Evolutionary conservation across 2,888 invertebrate genomes (phyloP), one percentile per base, ranked within the genome.

Genomic region (Dryocosmus kuriphilus): DNA sequence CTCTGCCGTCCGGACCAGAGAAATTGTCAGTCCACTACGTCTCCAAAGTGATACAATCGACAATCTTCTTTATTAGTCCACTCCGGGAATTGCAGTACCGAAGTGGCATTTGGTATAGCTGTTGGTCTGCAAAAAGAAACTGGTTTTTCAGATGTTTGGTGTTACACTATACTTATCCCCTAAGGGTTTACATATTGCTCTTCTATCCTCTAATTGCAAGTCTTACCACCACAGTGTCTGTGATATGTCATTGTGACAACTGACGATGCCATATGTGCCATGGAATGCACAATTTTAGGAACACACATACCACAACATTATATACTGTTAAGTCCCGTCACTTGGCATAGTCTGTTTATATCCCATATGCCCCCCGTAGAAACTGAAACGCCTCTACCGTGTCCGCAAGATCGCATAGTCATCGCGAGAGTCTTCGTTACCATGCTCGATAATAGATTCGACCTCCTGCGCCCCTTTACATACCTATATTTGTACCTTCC

Each of bases 371-470:
- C 88, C 89, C 88, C 88, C 85, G 88, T 82, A 82, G 88, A 84
- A 89, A 85, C 77, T 81, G 88, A 88, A 90, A 90, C 90, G 90
- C 90, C 90, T 89, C 86, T 90, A 84, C 86, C 86, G 86, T 90
- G 90, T 90, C 87, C 79, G 78, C 32, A 67, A 77, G 84, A 88
- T 85, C 81, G 88, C 87, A 85, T 32, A 85, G 89, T 90, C 90
- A 90, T 88, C 83, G 79, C 76, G 71, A 57, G 76, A 77, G 76
- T 76, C 82, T 79, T 81, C 83, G 77, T 80, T 80, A 79, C 80
- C 78, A 38, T 61, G 67, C 46, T 74, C 71, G 80, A 80, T 83
- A 84, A 83, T 83, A 83, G 82, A 83, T 85, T 86, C 81, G 78
- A 80, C 32, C 63, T 71, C 61, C 61, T 61, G 76, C 74, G n/a